Conservation (phyloP, 2,113 vertebrate species). For the Erinaceus europaeus region DNA sequence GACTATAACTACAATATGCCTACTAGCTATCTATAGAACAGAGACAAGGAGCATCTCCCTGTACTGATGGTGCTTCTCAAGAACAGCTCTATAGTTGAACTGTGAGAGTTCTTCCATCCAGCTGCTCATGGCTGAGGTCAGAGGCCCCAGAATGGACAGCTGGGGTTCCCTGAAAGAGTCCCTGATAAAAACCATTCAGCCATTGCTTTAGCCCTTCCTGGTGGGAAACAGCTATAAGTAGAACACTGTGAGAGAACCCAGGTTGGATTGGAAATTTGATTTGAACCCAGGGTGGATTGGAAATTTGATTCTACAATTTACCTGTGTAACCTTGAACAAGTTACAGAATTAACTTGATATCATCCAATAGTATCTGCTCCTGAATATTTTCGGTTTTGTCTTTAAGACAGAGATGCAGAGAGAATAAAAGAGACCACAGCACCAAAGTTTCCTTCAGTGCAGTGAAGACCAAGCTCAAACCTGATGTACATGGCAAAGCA, state of each 20-base stretch:
- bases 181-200: fast-evolving
- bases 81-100: not conserved
- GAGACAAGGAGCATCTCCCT: not conserved
- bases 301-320: not conserved
- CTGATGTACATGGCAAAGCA: no score
- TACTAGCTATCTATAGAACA: no score
- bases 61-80: not conserved
- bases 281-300: not conserved
- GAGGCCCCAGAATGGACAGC: not conserved
- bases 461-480: no score
- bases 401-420: no score
- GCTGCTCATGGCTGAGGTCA: not conserved
- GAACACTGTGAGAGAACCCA: not conserved
- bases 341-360: not conserved
- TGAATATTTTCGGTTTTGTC: no score
- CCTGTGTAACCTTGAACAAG: not conserved
- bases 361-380: not conserved
- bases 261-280: not conserved
- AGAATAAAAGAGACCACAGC: no score
- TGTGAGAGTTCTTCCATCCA: not conserved
- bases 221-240: not conserved
- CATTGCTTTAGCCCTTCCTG: not conserved
- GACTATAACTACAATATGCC: no score
- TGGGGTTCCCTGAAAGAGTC: not conserved
- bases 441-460: no score